Base-by-base conservation (phyloP, 2,113 vertebrate species). In the Dipodomys ordii region DNA sequence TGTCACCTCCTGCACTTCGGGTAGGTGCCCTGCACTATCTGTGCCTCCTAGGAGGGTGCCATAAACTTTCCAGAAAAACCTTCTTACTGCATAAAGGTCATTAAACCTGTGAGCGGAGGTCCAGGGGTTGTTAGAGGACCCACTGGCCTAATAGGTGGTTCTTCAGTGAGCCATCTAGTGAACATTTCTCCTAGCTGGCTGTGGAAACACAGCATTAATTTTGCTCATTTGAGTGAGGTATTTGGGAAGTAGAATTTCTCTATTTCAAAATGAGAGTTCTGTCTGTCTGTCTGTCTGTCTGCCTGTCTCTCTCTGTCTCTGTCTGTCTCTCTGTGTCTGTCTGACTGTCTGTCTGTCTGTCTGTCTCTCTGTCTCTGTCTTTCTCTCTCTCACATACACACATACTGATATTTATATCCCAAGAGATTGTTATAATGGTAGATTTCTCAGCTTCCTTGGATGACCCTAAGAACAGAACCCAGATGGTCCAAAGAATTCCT, bases 61-160 rank as follows among this genome's bases (percentile, higher is more conserved):
- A 16, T 46, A 32, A 22, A 49, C 32, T 93, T 96, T 79, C 44
- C 35, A 79, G 78, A 64, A 76, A 65, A 53, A 57, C 53, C 53
- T 20, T 53, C 22, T 76, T 88, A 73, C n/a, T 72, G 23, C 60
- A 25, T 0, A 57, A 72, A 69, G 15, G 15, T 44, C 2, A 1
- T 74, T 32, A 64, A 64, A 64, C 22, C 30, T 16, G 28, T 16
- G 87, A 62, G 62, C 64, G 23, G 39, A 87, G n/a, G 19, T 80
- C 72, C 80, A 20, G 64, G 72, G 57, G 57, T 30, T 7, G 46
- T 7, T 30, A 28, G 74, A 25, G 83, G 88, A 72, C 8, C 46
- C 30, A 3, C 6, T 49, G 46, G 12, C 39, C 30, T 0, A 7
- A 35, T 10, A 69, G 73, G 62, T 0, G 7, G 25, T 20, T 91